These are phyloP conservation scores for Portevinia maculata DNA, from an alignment of 2,888 invertebrate species.

Conservation along the genomic window DNA sequence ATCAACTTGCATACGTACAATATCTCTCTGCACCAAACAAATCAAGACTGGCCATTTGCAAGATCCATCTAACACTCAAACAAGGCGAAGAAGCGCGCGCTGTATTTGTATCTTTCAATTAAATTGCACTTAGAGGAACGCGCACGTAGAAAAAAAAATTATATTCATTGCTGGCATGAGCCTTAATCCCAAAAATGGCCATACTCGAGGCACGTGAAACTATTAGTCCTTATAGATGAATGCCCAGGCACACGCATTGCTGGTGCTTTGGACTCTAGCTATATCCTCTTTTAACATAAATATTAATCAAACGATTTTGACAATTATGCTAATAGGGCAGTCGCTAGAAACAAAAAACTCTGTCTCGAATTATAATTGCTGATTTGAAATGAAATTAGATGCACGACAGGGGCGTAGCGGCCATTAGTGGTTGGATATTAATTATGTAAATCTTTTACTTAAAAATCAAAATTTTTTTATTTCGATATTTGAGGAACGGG, in stretches of 20 bases:
- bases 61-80: constrained; percentile 60
- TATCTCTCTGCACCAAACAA: not conserved
- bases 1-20: constrained; percentile 47
- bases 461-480: constrained; percentile 18
- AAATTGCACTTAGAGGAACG: constrained; percentile 64
- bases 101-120: constrained; percentile 68
- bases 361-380: constrained; percentile 61
- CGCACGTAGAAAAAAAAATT: constrained; percentile 11
- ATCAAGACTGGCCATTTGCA: constrained; percentile 35
- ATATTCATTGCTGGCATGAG: constrained; percentile 51
- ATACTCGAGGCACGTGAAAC: constrained; percentile 67
- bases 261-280: not conserved
- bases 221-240: constrained; percentile 61
- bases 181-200: constrained; percentile 68
- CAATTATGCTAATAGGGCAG: constrained; percentile 53
- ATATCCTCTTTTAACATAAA: constrained; percentile 9
- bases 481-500: not conserved
- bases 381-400: constrained; percentile 55
- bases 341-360: not conserved
- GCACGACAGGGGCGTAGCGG: constrained; percentile 61
- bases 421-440: constrained; percentile 45
- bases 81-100: constrained; percentile 59
- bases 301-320: constrained; percentile 51
- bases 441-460: constrained; percentile 50
- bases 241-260: constrained; percentile 30